Evolutionary conservation across 2,888 invertebrate genomes (phyloP).

Genomic region (Diadegma fenestrale): DNA sequence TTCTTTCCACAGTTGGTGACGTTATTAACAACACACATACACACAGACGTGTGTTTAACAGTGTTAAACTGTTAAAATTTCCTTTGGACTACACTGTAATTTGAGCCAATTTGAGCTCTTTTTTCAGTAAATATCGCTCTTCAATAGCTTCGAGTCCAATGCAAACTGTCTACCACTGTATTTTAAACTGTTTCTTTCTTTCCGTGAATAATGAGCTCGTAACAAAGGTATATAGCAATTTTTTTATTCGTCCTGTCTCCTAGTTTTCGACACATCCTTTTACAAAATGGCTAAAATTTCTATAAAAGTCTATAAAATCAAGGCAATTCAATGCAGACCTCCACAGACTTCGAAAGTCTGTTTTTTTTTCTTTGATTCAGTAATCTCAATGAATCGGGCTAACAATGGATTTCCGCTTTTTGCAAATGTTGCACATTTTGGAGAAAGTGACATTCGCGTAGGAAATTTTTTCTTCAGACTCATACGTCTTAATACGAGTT

Average conservation of each 20-base stretch:
- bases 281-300: not conserved
- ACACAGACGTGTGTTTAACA: no score
- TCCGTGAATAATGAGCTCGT: no score
- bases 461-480: not conserved
- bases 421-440: not conserved
- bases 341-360: not conserved
- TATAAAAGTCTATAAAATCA: not conserved
- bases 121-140: no score
- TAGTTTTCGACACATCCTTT: not conserved
- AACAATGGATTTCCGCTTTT: slow-evolving; percentile 4
- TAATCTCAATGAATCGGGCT: not conserved
- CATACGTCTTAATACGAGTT: not conserved
- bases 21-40: no score
- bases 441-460: not conserved
- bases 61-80: no score
- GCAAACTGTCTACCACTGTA: no score
- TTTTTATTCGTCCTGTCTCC: not conserved
- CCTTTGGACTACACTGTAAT: no score
- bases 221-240: no score
- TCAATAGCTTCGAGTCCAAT: no score
- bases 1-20: no score
- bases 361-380: not conserved
- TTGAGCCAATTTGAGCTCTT: no score
- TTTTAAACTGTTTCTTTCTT: no score
- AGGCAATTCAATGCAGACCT: not conserved